Conservation (phyloP, 2,888 invertebrate species). For the Chelonus formosanus region DNA sequence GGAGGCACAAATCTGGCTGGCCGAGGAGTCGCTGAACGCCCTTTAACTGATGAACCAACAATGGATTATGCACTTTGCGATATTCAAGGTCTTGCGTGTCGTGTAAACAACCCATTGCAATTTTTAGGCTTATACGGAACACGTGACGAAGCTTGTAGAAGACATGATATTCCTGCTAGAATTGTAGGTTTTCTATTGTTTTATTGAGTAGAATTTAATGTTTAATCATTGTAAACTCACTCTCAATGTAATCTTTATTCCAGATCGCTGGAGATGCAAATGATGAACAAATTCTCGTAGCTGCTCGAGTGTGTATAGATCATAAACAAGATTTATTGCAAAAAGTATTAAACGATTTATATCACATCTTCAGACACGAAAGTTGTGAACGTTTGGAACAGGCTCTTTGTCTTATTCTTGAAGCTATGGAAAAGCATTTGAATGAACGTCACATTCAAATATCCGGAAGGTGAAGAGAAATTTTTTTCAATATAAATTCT, state of each 20-base stretch:
- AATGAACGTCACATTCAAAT: conserved; percentile 92
- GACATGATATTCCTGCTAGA: conserved; percentile 91
- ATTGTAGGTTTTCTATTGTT: conserved; percentile 69
- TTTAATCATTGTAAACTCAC: no score
- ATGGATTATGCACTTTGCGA: conserved; percentile 68
- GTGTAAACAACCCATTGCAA: conserved; percentile 81
- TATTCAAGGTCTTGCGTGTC: conserved; percentile 85
- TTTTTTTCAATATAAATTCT: not conserved
- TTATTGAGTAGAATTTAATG: no score
- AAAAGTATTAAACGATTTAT: conserved; percentile 90
- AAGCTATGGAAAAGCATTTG: conserved; percentile 89
- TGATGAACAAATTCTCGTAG: conserved; percentile 88
- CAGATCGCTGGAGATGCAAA: conserved; percentile 92
- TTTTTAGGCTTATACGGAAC: conserved; percentile 94
- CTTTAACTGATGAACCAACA: conserved; percentile 41
- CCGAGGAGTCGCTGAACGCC: conserved; percentile 75
- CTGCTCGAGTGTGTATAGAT: conserved; percentile 84
- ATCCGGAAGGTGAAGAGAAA: conserved; percentile 77
- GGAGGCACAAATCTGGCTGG: conserved; percentile 96
- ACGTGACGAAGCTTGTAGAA: conserved; percentile 86
- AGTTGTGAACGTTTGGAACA: conserved; percentile 79
- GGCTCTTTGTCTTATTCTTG: conserved; percentile 82
- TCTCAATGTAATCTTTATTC: no score
- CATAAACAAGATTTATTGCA: conserved; percentile 80
- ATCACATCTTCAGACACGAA: conserved; percentile 85